A percentile compares a stretch with the other conserved stretches of the same genome.
phyloP scores from a whole-genome alignment of 2,113 vertebrate genomes.

The Platichthys flesus region DNA sequence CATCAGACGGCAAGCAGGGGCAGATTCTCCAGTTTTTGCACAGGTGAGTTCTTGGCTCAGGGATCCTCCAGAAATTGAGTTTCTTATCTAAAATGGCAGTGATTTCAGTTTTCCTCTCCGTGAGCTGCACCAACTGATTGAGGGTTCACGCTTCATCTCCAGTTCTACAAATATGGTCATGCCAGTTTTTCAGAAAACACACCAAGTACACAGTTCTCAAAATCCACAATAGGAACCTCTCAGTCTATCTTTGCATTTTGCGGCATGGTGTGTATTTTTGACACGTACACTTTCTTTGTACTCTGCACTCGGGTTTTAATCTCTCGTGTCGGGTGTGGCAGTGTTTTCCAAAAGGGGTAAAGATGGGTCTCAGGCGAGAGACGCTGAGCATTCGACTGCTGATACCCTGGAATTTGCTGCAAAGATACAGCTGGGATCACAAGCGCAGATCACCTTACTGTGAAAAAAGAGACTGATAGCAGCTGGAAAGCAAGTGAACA shows the following conservation, averaged over 20 bases:
- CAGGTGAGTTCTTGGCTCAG: constrained; percentile 55
- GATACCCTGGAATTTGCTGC: constrained; percentile 67
- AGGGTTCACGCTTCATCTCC: constrained; percentile 57
- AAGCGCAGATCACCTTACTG: constrained; percentile 76
- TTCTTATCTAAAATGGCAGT: constrained; percentile 73
- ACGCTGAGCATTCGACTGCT: constrained; percentile 53
- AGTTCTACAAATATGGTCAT: constrained; percentile 36
- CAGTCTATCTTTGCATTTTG: neutral
- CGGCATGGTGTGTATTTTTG: neutral
- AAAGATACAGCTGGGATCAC: constrained; percentile 71
- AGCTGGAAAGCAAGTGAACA: constrained; percentile 77
- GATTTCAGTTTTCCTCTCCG: constrained; percentile 62
- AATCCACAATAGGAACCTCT: neutral
- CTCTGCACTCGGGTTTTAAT: constrained; percentile 16
- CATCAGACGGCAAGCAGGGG: constrained; percentile 53
- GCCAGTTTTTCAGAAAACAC: constrained; percentile 41
- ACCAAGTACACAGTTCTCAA: constrained; percentile 2
- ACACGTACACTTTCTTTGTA: neutral
- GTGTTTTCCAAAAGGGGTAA: constrained; percentile 59
- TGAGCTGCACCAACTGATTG: constrained; percentile 38
- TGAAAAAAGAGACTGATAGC: constrained; percentile 69
- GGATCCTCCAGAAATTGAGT: constrained; percentile 60
- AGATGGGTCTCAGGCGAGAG: constrained; percentile 48
- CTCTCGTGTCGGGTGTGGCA: constrained; percentile 20
- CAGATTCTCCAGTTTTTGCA: constrained; percentile 46